Conservation (phyloP, 2,113 vertebrate species). For the Chrysochloris asiatica region DNA sequence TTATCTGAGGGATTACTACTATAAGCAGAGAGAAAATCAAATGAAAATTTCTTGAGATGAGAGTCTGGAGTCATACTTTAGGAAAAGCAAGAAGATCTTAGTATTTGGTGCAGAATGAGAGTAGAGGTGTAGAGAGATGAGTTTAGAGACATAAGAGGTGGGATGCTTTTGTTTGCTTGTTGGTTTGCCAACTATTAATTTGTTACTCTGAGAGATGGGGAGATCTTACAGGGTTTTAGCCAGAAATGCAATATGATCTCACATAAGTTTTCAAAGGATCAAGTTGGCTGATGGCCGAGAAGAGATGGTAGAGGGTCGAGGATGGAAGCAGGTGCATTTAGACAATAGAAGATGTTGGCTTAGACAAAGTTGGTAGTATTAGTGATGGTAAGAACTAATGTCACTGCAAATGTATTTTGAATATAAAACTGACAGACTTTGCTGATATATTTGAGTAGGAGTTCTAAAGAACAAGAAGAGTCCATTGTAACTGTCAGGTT, state of each 20-base stretch:
- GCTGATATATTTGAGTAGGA: background rate
- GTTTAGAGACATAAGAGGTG: background rate
- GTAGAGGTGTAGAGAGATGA: background rate
- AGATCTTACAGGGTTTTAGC: background rate
- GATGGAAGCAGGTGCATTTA: background rate
- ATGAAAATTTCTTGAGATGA: background rate
- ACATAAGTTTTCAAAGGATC: background rate
- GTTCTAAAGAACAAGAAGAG: background rate
- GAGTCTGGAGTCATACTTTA: background rate
- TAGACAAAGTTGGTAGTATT: background rate
- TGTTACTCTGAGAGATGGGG: background rate
- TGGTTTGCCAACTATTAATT: background rate
- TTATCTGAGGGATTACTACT: background rate
- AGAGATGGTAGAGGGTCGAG: background rate
- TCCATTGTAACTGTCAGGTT: background rate
- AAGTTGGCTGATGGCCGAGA: background rate
- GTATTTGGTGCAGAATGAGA: background rate
- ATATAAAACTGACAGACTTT: background rate
- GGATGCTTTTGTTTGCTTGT: accelerated
- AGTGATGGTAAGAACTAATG: background rate
- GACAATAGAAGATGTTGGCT: background rate
- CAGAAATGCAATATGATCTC: background rate
- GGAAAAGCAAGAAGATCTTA: background rate
- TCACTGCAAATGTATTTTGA: background rate
- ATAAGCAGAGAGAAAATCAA: background rate